Percentiles rank a stretch among this genome's conserved stretches.
Conservation (phyloP, 2,113 vertebrate genomes). For the Poicephalus gulielmi region DNA sequence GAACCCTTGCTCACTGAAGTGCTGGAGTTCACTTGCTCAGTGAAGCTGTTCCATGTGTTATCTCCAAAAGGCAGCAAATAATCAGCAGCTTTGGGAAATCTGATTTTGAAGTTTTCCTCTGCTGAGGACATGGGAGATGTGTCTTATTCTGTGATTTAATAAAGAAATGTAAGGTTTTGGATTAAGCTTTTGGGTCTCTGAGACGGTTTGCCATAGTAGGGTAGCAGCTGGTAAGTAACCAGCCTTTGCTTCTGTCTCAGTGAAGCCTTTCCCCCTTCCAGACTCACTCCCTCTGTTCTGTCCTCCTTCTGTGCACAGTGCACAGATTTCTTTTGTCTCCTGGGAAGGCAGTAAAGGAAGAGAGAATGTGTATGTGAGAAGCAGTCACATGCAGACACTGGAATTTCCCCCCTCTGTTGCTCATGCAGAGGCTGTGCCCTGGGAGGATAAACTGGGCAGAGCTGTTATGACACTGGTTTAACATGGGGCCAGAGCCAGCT, state of each 20-base stretch:
- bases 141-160: not conserved
- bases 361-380: not conserved
- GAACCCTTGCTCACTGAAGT: not conserved
- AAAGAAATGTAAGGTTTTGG: not conserved
- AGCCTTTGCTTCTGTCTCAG: not conserved
- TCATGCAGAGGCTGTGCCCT: not conserved
- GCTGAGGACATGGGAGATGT: not conserved
- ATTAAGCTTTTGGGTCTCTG: not conserved
- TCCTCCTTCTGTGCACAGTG: not conserved
- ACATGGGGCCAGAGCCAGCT: constrained; percentile 8
- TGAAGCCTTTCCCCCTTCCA: not conserved
- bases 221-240: not conserved
- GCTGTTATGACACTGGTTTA: not conserved
- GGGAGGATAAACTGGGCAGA: not conserved
- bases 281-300: not conserved
- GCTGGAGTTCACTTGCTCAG: not conserved
- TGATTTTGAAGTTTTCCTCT: not conserved
- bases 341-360: not conserved
- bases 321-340: not conserved
- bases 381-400: not conserved
- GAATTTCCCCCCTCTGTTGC: not conserved
- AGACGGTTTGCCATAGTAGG: not conserved
- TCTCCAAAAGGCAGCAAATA: not conserved
- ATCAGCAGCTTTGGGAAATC: not conserved
- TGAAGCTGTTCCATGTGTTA: not conserved